A percentile compares a stretch with the other conserved stretches of the same genome.
phyloP scores from a whole-genome alignment of 2,797 vertebrate genomes.

The Oryzias dopingdopingensis region DNA sequence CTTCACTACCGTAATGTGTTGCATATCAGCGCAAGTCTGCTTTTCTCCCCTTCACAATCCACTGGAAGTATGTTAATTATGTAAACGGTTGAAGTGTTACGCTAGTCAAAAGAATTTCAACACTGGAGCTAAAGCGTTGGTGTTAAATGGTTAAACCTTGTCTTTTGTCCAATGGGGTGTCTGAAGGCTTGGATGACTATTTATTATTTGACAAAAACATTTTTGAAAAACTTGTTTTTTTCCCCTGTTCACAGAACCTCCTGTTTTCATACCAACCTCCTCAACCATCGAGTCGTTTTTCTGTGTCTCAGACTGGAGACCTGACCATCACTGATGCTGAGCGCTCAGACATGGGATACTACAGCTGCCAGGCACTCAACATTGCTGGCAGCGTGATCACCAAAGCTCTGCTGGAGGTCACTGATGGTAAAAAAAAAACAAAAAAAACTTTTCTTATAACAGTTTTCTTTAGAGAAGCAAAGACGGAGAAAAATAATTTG shows the following conservation, averaged over 20 bases:
- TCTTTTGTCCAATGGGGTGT: neutral
- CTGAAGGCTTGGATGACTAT: neutral
- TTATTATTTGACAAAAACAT: neutral
- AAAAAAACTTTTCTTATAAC: neutral
- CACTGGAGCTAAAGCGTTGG: too few species aligned
- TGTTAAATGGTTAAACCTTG: too few species aligned
- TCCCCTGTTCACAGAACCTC: conserved; percentile 81
- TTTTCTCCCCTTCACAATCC: too few species aligned
- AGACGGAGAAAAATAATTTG: conserved; percentile 11
- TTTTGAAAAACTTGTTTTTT: conserved; percentile 6
- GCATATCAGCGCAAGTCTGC: too few species aligned
- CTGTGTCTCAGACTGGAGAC: conserved; percentile 94
- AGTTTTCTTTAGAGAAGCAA: conserved; percentile 27
- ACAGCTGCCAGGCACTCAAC: conserved; percentile 98
- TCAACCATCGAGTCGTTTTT: conserved; percentile 92
- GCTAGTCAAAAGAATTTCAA: too few species aligned
- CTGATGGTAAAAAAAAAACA: conserved; percentile 86
- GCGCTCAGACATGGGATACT: conserved; percentile 91
- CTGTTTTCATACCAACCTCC: conserved; percentile 97
- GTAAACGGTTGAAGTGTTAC: too few species aligned
- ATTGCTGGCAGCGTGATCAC: conserved; percentile 98
- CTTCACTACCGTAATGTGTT: too few species aligned
- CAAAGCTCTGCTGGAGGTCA: conserved; percentile 96
- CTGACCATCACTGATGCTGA: conserved; percentile 94
- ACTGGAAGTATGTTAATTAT: too few species aligned